Base-by-base conservation (phyloP, 1,140 invertebrate species). In the Portunus trituberculatus region DNA sequence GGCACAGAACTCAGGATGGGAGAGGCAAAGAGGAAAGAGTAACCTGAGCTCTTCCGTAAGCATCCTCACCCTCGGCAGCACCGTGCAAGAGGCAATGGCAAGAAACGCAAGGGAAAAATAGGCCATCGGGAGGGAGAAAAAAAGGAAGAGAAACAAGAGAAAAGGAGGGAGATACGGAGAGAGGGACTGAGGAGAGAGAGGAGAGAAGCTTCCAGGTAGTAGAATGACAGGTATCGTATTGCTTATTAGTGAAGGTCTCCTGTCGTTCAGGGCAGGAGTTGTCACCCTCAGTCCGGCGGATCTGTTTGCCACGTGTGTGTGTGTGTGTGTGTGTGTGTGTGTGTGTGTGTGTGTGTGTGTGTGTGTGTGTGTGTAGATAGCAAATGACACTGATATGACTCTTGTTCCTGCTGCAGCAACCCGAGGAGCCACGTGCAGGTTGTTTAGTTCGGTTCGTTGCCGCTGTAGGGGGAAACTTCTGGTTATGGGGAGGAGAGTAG, bases 181-280 rank as follows among this genome's bases (percentile, higher is more conserved):
- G 39, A 59, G 45, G 89, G 28, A 16, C 6, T 29, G 29, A 90
- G 32, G 88, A n/a, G 45, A 31, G 25, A 48, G 25, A 90, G 45
- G 88, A n/a, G 67, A 20, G 86, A 48, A 2, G 2, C 45, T 28
- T 45, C 32, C 32, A 90, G 88, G 88, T 46, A 48, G n/a, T 52
- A 46, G 88, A 90, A 90, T 48, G 39, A 90, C 88, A 90, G 8
- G 45, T 45, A 90, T 48, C 87, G 14, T 46, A 20, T 87, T 87
- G 29, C 84, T 87, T 87, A 87, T 87, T 87, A 87, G 84, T 25
- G 84, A 25, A 31, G 84, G 39, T 46, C 39, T 32, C 39, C 3
- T 14, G 84, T 4, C 84, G 84, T 32, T 87, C 29, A 46, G 31
- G 84, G 39, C 84, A 10, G 10, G 39, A 32, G 14, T 39, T 87